Conservation (phyloP, 1,140 invertebrate species). For the Bemisia tabaci region DNA sequence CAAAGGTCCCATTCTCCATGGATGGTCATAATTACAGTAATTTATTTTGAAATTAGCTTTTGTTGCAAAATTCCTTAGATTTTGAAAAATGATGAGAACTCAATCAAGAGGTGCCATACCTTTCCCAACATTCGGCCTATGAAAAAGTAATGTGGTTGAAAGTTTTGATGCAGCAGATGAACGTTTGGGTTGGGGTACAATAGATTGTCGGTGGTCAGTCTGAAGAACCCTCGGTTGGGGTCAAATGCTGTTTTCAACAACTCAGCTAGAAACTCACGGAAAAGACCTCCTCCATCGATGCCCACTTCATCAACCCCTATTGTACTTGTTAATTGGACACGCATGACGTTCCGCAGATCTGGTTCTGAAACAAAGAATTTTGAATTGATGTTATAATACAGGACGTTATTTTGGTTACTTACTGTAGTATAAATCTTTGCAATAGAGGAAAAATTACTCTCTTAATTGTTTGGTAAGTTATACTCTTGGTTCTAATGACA, state of each 20-base stretch:
- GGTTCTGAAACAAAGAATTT: constrained; percentile 56
- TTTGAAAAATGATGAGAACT: no score
- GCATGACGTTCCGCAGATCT: constrained; percentile 67
- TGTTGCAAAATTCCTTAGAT: no score
- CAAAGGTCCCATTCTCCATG: no score
- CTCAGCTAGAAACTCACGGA: constrained; percentile 83
- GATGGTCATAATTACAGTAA: no score
- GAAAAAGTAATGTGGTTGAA: constrained; percentile 85
- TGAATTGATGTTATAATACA: no score
- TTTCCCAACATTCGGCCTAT: constrained; percentile 91
- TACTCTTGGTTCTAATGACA: no score
- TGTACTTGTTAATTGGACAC: constrained; percentile 79
- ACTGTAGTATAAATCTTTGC: no score
- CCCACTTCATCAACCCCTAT: constrained; percentile 87
- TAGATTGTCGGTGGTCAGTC: constrained; percentile 80
- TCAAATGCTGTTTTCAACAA: constrained; percentile 90
- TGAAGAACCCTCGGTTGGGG: constrained; percentile 90
- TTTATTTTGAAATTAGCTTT: no score
- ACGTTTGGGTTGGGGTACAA: constrained; percentile 93
- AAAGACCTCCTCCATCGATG: constrained; percentile 89
- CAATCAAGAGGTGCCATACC: no score
- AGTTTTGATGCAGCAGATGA: constrained; percentile 66
- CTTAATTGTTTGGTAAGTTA: no score
- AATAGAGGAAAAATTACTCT: no score
- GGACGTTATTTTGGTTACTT: no score